Evolutionary conservation across 2,888 invertebrate species (phyloP).

Genomic region (Eilema depressum): DNA sequence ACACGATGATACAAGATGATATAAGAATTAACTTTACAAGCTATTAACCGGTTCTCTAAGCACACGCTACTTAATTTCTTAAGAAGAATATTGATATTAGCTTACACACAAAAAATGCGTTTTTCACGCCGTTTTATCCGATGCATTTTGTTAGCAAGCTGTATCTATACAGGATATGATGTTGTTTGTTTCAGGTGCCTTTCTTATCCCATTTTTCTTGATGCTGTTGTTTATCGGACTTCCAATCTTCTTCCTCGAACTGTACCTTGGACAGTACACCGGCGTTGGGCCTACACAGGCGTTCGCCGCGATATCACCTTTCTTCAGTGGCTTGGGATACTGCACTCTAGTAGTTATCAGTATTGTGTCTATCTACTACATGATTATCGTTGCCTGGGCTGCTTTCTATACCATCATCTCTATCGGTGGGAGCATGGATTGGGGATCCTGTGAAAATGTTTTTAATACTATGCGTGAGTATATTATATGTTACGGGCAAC

Average conservation of each 20-base stretch:
- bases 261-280: constrained; percentile 93
- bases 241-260: constrained; percentile 93
- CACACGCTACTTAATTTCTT: no score
- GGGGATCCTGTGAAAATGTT: constrained; percentile 89
- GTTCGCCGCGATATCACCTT: constrained; percentile 88
- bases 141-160: no score
- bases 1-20: no score
- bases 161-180: no score
- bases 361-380: constrained; percentile 92
- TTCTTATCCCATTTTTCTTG: constrained; percentile 90
- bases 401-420: constrained; percentile 92
- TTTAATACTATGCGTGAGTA: constrained; percentile 88
- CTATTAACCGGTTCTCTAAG: no score
- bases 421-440: constrained; percentile 88
- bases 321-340: constrained; percentile 88
- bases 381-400: constrained; percentile 93
- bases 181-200: constrained; percentile 89
- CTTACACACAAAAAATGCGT: no score
- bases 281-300: constrained; percentile 91
- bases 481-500: no score
- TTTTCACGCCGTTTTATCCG: no score
- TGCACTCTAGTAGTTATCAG: constrained; percentile 90
- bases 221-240: constrained; percentile 92
- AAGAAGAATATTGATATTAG: no score
- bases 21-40: no score